Base-by-base conservation (phyloP, 2,888 invertebrate genomes). In the Teinopalpus imperialis region DNA sequence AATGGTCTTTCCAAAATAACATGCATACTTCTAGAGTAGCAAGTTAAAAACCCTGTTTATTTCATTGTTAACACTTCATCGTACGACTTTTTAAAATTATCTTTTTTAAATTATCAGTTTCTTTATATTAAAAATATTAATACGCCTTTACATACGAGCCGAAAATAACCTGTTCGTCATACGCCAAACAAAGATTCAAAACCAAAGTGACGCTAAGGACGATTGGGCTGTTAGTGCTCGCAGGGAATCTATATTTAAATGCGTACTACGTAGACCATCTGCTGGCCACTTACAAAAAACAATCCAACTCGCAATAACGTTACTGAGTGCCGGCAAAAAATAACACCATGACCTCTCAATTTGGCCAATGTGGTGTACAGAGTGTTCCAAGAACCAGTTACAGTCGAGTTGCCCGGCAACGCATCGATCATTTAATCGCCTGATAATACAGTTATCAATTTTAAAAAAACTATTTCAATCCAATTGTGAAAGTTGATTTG, bases 221-320 rank as follows among this genome's bases (percentile, higher is more conserved):
- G 59, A 57, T 43, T 50, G 36, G 26, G 12, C 27, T 9, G 7
- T 23, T 4, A 32, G 41, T 42, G 49, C 48, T 56, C 48, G 48
- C 49, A 54, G 46, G n/a, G 44, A 37, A 52, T 47, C 47, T 57
- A 55, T 62, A 63, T 63, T 74, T 66, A 66, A 75, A 76, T 73
- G 64, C 67, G 72, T 75, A 78, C 66, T 64, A 70, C 68, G 61
- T 63, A 53, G 61, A 74, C 68, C 69, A 78, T 76, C 71, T 76
- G 74, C 68, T 65, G 69, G 72, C 56, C 67, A 56, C 63, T 63
- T 72, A 77, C 76, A 83, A 85, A 83, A 81, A 81, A 66, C 70
- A 68, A 73, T 74, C 72, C 74, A 74, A 74, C 70, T 77, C 69
- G 57, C 74, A 75, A 77, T 74, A 78, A 69, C 69, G 64, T 74